Base-by-base conservation (phyloP, 2,888 invertebrate species). In the Bimastos eiseni region DNA sequence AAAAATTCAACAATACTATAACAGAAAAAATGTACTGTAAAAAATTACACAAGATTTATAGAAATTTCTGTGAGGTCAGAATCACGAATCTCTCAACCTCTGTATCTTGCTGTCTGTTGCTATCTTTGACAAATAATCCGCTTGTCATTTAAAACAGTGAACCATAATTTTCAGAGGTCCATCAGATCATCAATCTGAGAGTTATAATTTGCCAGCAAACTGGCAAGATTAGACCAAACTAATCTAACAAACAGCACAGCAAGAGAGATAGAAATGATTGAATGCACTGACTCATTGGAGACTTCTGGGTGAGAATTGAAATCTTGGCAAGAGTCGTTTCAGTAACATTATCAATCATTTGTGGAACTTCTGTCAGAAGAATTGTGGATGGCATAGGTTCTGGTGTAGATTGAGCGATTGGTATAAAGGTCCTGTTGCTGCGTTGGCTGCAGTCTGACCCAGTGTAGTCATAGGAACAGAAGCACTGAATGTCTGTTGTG, bases 401-500 rank as follows among this genome's bases (percentile, higher is more conserved):
- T 17, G 84, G 38, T 84, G 91, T 49, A 36, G 88, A 84, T 19
- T 83, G 84, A n/a, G 90, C 49, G 89, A 86, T 38, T n/a, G 90
- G 83, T 15, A 92, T 91, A 15, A 92, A 86, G 15, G 90, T 92
- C 15, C 44, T 30, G 88, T 90, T 90, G 49, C 83, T 83, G n/a
- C 19, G 34, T 90, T 83, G 90, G n/a, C 93, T 93, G 92, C 95
- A 95, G 90, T 94, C 94, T 11, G 90, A 90, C 21, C 95, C 95
- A 8, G 92, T 92, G 95, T 95, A 95, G 34, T 98, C 98, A 92
- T 96, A 96, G 94, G 97, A 96, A 96, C 99, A 99, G 94, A 97
- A 97, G 95, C 99, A 99, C 93, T 97, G 97, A 96, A 98, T 98
- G 93, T 97, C 96, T 95, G 98, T 98, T 30, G 98, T 98, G 95